Conservation (phyloP, 2,888 invertebrate species). For the Microctonus brassicae region DNA sequence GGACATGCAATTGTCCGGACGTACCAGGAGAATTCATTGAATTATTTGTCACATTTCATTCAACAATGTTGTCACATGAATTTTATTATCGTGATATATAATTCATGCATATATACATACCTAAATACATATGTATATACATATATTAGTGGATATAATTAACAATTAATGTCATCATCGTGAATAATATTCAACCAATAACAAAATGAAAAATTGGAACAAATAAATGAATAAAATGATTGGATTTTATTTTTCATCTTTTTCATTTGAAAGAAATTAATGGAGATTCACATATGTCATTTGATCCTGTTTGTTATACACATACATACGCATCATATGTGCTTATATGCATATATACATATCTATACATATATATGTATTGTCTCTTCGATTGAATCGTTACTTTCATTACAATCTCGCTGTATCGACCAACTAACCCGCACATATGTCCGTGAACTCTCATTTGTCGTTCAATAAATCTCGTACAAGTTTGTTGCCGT, state of each 20-base stretch:
- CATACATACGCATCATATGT: background rate
- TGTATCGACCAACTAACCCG: constrained; percentile 6
- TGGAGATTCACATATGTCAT: background rate
- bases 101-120: background rate
- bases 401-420: constrained; percentile 12
- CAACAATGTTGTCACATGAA: background rate
- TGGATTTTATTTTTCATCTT: background rate
- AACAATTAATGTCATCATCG: background rate
- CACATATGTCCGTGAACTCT: constrained; percentile 19
- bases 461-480: constrained; percentile 16
- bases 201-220: too few relatives aligned
- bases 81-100: background rate
- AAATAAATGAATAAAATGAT: background rate
- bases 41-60: background rate
- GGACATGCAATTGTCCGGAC: background rate
- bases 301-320: background rate
- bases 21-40: background rate
- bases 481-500: background rate
- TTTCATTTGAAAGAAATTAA: background rate
- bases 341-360: background rate
- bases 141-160: too few relatives aligned
- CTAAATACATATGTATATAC: background rate
- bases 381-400: constrained; percentile 4
- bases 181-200: background rate
- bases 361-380: background rate